Evolutionary conservation across 2,888 invertebrate species (phyloP), one percentile per base, ranked within the genome.

Genomic region (Labia minor): DNA sequence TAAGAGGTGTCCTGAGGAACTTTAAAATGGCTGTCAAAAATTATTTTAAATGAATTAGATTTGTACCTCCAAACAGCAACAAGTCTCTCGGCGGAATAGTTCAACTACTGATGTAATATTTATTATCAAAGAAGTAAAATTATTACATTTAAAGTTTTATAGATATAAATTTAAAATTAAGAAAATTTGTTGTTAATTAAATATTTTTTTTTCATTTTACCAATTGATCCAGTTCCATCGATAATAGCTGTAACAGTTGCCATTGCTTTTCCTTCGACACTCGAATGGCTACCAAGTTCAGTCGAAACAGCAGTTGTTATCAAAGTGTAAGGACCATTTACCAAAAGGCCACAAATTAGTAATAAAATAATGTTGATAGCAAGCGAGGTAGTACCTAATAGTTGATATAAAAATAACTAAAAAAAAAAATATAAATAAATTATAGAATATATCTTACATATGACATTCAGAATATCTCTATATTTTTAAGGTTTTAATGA

Each of bases 231-330:
- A 0, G 96, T 96, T 63, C 97, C 97, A 78, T 97, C 97, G 63
- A 97, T 96, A 72, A 97, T 95, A 19, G 96, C 94, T 0, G 96
- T 94, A n/a, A 97, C 96, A 0, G 97, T 97, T 6, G 97, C 95
- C 68, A 97, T 78, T 3, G 96, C 97, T 75, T 88, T 90, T 1
- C 92, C 92, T 65, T 88, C 86, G 66, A 96, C 80, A 69, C 88
- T 88, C 71, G 86, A 83, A 80, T 95, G 95, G 0, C 92, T 90
- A 16, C 97, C 95, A 4, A 97, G 81, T 76, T 97, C 96, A 0
- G 97, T 93, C 66, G 94, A 92, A 37, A 97, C 96, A 0, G 95
- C 94, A 0, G 97, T 97, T 1, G 97, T 97, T 74, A 97, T 97
- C 66, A 97, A 82, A 3, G 95, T 92, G 77, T 97, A 97, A 0